Base-by-base conservation (phyloP, 2,888 invertebrate species). In the Alviniconcha strummeri region DNA sequence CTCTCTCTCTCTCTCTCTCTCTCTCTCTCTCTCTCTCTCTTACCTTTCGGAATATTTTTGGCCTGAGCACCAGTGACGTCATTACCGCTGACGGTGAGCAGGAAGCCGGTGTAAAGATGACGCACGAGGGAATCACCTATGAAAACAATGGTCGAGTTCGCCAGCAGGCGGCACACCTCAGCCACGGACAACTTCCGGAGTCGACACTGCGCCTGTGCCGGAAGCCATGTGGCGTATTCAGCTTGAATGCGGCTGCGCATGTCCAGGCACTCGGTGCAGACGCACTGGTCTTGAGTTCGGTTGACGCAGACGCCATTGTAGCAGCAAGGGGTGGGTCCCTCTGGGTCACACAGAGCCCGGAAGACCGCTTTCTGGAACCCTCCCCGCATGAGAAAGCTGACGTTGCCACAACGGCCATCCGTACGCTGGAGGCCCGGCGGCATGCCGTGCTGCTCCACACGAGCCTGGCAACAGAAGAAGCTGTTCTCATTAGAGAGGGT, bases 151-250 rank as follows among this genome's bases (percentile, higher is more conserved):
- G n/a, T n/a, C n/a, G n/a, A n/a, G n/a, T n/a, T n/a, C n/a, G 64
- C 56, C 55, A 85, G 72, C 56, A 85, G 54, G 3, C 36, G 64
- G 52, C 86, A 86, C 4, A 80, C 55, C 54, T 80, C 80, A 6
- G 69, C 69, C 57, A 57, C 56, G 0, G 81, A 74, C 81, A 78
- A 52, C 52, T 79, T 11, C 17, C 19, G 15, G 69, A 83, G 56
- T 67, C 77, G 67, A 57, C 85, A 84, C 0, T 13, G 19, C 2
- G 71, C 52, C 15, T 85, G 76, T 9, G 15, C n/a, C 11, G 87
- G 85, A 36, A 74, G 54, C 87, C 87, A 87, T 6, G 83, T 85
- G 52, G 85, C 77, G n/a, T 85, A 82, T 36, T 87, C 87, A 4
- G 87, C 87, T 74, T 87, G 81, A n/a, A 85, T 69, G 6, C 52